phyloP scores from a whole-genome alignment of 1,140 invertebrate species.

The Chironomus tepperi region DNA sequence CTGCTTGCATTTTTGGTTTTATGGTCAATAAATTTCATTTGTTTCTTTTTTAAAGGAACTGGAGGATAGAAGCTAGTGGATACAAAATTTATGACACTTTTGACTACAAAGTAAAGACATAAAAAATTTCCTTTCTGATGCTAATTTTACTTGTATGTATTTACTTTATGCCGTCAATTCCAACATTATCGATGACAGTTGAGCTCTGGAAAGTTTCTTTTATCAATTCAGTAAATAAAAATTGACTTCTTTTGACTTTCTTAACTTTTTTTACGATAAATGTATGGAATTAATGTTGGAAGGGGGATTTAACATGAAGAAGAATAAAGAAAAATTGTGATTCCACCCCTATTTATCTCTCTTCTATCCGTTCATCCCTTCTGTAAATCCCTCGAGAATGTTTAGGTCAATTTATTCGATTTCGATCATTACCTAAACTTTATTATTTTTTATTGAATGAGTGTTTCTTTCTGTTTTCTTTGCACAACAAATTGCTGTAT shows the following conservation, averaged over 20 bases:
- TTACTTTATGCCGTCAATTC: not conserved
- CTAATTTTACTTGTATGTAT: not conserved
- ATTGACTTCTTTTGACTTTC: not conserved
- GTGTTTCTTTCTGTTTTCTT: not conserved
- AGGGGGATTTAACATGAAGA: not conserved
- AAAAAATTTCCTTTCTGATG: not conserved
- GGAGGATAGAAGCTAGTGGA: not conserved
- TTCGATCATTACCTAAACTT: slow-evolving; percentile 22
- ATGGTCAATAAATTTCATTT: slow-evolving; percentile 14
- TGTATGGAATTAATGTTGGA: not conserved
- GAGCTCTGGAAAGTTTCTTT: not conserved
- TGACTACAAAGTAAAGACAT: not conserved
- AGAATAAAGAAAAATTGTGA: not conserved
- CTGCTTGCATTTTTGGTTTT: slow-evolving; percentile 4
- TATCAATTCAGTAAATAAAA: slow-evolving; percentile 9
- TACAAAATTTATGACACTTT: not conserved
- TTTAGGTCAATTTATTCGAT: slow-evolving; percentile 23
- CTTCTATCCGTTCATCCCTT: not conserved
- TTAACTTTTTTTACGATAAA: slow-evolving; percentile 1
- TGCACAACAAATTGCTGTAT: slow-evolving; percentile 11
- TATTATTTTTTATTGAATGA: slow-evolving; percentile 24
- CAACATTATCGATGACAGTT: not conserved
- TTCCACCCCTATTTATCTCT: slow-evolving; percentile 6
- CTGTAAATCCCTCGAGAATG: slow-evolving; percentile 17
- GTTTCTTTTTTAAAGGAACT: not conserved